Base-by-base conservation (phyloP, 2,888 invertebrate genomes). In the Drosophila neoperkinsi region DNA sequence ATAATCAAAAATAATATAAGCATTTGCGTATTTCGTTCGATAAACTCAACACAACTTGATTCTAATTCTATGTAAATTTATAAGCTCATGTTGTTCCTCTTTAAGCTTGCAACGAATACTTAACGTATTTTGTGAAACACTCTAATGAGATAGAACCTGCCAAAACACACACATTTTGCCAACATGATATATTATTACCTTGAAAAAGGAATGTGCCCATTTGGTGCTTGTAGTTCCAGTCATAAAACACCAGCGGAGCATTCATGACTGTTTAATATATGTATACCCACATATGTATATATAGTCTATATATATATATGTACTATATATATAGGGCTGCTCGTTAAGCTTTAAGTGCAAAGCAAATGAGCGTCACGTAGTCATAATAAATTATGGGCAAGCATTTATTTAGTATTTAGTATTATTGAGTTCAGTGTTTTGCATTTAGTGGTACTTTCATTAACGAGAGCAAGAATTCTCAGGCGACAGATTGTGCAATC, bases 291-390 rank as follows among this genome's bases (percentile, higher is more conserved):
- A 28, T 50, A 18, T 18, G 16, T 9, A 50, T 10, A 25, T 6
- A 11, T 25, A 21, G 28, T 16, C 28, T 28, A 25, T 49, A 46
- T 25, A 46, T 13, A 18, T 13, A 46, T 25, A n/a, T n/a, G n/a
- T n/a, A n/a, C n/a, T n/a, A n/a, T n/a, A n/a, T n/a, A n/a, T 46
- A 18, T 28, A 10, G 28, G 10, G 18, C 28, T 28, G n/a, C 53
- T 34, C 36, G 36, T 36, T 55, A 33, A 13, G 41, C 34, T 25
- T 25, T 31, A 31, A 60, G 30, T 53, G 38, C 68, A 38, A 59
- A 58, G 21, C 55, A 62, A 61, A 67, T 63, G 55, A 77, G 56
- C 59, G 34, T 71, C 77, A 77, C 77, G 77, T 77, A 77, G 38
- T 51, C 53, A 31, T 61, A 52, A 63, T 71, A 71, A 71, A 63